A percentile compares a stretch with the other conserved stretches of the same genome.
Conservation (phyloP, 2,888 invertebrate genomes). For the Xestobium rufovillosum region DNA sequence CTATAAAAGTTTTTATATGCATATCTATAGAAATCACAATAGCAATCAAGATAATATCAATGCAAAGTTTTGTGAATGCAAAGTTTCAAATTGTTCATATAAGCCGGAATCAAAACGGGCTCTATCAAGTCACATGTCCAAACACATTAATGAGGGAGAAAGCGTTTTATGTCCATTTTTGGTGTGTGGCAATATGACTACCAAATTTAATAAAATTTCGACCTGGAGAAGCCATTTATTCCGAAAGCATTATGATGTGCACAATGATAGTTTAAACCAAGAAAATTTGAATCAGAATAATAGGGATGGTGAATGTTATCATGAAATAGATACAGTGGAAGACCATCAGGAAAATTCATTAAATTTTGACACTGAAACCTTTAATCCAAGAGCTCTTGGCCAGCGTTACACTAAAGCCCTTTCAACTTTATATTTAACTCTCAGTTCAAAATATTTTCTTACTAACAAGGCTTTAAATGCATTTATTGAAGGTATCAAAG, state of each 20-base stretch:
- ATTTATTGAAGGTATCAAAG: conserved; percentile 1
- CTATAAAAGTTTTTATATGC: conserved; percentile 1
- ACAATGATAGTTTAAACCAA: conserved; percentile 1
- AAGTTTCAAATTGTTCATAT: neutral
- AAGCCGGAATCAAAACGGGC: neutral
- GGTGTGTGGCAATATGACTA: neutral
- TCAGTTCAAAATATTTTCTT: neutral
- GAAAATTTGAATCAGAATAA: too few species aligned
- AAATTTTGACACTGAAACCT: too few species aligned
- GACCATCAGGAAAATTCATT: too few species aligned
- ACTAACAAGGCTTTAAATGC: conserved; percentile 1
- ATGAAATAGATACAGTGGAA: too few species aligned
- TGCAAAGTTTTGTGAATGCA: too few species aligned
- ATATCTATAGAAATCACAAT: neutral
- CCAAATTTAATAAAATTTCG: neutral
- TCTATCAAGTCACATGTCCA: neutral
- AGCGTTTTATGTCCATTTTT: neutral
- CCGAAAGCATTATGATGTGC: neutral
- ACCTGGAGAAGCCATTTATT: conserved; percentile 2
- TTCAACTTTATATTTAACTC: conserved; percentile 1
- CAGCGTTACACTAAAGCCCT: neutral
- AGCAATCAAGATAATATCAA: neutral
- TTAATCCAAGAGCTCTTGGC: neutral
- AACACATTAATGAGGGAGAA: conserved; percentile 2
- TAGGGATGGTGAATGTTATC: too few species aligned